Conservation (phyloP, 2,797 vertebrate genomes). For the Thamnophis elegans region DNA sequence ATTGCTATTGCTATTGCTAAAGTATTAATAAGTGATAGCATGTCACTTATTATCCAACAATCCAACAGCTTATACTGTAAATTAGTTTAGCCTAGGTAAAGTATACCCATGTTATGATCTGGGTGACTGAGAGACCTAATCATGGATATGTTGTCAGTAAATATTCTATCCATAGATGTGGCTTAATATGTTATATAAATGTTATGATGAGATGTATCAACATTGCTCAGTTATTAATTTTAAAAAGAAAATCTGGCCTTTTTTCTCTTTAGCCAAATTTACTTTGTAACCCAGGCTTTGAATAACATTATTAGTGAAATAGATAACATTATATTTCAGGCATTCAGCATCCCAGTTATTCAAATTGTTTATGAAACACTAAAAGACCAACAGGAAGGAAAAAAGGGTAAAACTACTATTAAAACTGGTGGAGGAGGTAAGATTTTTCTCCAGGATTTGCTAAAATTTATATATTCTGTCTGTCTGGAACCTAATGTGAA, state of each 20-base stretch:
- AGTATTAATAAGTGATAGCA: neutral
- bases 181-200: neutral
- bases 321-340: conserved; percentile 69
- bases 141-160: neutral
- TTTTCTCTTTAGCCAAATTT: neutral
- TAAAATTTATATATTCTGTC: neutral
- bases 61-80: neutral
- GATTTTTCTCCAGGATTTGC: neutral
- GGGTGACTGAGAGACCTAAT: neutral
- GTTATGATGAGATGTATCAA: neutral
- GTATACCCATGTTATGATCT: neutral
- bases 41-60: neutral
- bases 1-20: no score
- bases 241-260: neutral
- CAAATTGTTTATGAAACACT: conserved; percentile 98
- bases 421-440: conserved; percentile 90
- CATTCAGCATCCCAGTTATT: conserved; percentile 97
- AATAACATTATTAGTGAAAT: neutral
- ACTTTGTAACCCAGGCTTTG: neutral
- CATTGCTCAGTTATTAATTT: neutral
- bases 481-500: neutral
- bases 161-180: neutral
- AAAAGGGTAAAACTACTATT: conserved; percentile 85
- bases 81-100: neutral
- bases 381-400: conserved; percentile 95